A percentile compares a stretch with the other conserved stretches of the same genome.
phyloP scores from a whole-genome alignment of 23 tunicate genomes.

The Styela clava region DNA sequence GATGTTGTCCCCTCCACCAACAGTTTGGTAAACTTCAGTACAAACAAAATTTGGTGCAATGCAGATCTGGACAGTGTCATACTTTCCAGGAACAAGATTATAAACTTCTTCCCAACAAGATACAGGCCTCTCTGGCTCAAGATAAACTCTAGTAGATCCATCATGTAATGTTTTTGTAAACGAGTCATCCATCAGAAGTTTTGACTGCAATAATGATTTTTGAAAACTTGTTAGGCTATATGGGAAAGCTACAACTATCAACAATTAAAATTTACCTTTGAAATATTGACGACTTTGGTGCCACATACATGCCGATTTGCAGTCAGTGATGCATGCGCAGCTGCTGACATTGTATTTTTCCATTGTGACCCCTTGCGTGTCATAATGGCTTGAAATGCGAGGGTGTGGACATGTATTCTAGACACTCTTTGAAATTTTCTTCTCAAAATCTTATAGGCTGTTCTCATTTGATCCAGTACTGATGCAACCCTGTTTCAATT shows the following conservation, averaged over 20 bases:
- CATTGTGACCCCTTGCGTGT: constrained; percentile 56
- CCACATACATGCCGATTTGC: constrained; percentile 93
- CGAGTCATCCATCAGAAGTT: constrained; percentile 66
- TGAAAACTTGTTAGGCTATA: neutral
- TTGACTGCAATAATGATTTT: constrained; percentile 25
- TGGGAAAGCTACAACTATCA: neutral
- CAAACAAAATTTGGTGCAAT: constrained; percentile 87
- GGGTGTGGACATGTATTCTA: constrained; percentile 90
- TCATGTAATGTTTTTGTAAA: constrained; percentile 56
- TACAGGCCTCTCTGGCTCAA: constrained; percentile 66
- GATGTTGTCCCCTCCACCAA: constrained; percentile 96
- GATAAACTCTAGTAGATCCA: constrained; percentile 43
- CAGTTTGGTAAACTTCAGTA: constrained; percentile 79
- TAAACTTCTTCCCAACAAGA: constrained; percentile 84
- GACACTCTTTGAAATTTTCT: constrained; percentile 34
- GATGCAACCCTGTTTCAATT: constrained; percentile 64
- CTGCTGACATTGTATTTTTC: constrained; percentile 91
- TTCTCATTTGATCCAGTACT: constrained; percentile 84
- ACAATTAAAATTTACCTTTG: constrained; percentile 15
- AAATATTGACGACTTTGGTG: constrained; percentile 55
- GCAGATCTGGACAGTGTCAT: constrained; percentile 59
- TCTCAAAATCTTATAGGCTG: constrained; percentile 40
- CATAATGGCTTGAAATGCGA: constrained; percentile 95
- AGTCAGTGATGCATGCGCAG: constrained; percentile 91
- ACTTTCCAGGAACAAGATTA: constrained; percentile 34